Evolutionary conservation across 2,113 vertebrate genomes (phyloP), one percentile per base, ranked within the genome.

Genomic region (Ochotona princeps): DNA sequence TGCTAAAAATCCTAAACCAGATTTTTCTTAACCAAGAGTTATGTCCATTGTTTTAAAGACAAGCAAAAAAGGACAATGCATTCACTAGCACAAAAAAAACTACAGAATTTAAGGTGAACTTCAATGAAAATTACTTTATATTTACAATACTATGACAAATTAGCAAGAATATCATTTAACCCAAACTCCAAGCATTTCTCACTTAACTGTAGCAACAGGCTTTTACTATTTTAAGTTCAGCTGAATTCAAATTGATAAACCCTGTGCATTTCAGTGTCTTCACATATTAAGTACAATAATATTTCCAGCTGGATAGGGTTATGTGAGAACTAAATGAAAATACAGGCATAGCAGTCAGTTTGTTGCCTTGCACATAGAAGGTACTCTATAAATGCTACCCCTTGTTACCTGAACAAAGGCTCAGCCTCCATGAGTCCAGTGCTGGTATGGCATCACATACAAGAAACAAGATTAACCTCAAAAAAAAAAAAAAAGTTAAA

Each of bases 391-490:
- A 90, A 94, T 70, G 13, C 94, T 95, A 84, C 30, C 88, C 85
- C 61, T 88, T 82, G 95, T 96, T 97, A 97, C 96, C 96, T 96
- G 96, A 94, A 96, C 80, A 96, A 96, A 92, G 83, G 92, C 57
- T 96, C 96, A 96, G 95, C 79, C 91, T 96, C 96, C 96, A 97
- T 96, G 96, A 96, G 96, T 96, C 92, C 96, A 93, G 92, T 90
- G 87, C 89, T 95, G 92, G 94, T 93, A 96, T 90, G 92, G 74
- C 95, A 93, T 96, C 96, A 83, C 84, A 92, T 78, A 74, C 85
- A 96, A 93, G 92, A 92, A 96, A 93, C 79, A 95, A 95, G 84
- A 93, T 93, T 96, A 93, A 93, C 88, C 82, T 95, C 49, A 89
- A 96, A 92, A 90, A 95, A 82, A 81, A 74, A 67, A 75, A 60